Conservation (phyloP, 2,797 vertebrate species). For the Pristis pectinata region DNA sequence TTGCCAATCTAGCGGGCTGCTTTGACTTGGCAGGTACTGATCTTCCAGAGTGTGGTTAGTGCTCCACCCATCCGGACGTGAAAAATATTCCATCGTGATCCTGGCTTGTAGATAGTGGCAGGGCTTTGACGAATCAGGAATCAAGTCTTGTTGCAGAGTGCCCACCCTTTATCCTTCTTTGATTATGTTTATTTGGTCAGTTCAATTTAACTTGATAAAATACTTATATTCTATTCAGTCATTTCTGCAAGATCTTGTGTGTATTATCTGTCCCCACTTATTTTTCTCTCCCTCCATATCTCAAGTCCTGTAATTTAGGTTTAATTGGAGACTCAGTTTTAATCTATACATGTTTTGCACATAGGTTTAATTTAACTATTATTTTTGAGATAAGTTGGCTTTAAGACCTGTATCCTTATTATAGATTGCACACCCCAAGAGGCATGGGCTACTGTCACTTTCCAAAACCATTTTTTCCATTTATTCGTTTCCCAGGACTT, state of each 20-base stretch:
- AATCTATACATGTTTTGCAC: not conserved
- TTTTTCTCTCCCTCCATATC: not conserved
- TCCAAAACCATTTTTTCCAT: not conserved
- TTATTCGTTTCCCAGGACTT: too few relatives aligned
- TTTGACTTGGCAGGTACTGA: not conserved
- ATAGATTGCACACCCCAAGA: not conserved
- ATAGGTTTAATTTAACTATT: not conserved
- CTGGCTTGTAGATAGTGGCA: not conserved
- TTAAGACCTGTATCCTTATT: too few relatives aligned
- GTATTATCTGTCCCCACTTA: not conserved
- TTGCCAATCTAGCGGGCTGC: not conserved
- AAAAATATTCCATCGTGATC: too few relatives aligned
- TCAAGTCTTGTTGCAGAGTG: not conserved
- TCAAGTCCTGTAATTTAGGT: not conserved
- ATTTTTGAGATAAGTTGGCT: not conserved
- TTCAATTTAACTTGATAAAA: not conserved
- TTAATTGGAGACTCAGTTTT: not conserved
- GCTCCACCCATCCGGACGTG: too few relatives aligned
- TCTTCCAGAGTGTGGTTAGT: too few relatives aligned
- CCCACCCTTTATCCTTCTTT: not conserved
- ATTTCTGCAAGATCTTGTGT: not conserved
- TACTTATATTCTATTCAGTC: not conserved
- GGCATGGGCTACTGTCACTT: not conserved
- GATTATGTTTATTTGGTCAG: not conserved
- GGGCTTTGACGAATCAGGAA: not conserved